Base-by-base conservation (phyloP, 2,113 vertebrate genomes). In the Empidonax alnorum region DNA sequence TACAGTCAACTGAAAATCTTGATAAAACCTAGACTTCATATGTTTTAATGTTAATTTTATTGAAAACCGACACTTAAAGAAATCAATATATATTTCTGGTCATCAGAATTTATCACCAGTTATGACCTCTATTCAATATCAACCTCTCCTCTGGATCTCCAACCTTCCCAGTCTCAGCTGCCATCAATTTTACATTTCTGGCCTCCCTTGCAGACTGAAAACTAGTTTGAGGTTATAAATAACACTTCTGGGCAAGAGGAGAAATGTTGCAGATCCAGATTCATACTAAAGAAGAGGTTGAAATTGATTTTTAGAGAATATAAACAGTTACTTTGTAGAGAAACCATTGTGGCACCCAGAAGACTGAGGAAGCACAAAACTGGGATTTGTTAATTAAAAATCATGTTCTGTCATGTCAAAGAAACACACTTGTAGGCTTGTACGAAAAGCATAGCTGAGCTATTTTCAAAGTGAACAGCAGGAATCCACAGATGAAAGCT, bases 401-500 rank as follows among this genome's bases (percentile, higher is more conserved):
- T 46, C 35, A 35, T 55, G 21, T 35, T 77, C 42, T 8, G 0
- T 50, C 46, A 77, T 77, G 55, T 84, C 42, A 91, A 82, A 76
- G 53, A 75, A 77, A 63, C 47, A 87, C 7, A 41, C 50, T 77
- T 74, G 31, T 25, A 88, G 37, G 47, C 75, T 86, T 67, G 23
- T 52, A 71, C 47, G 69, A 82, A 88, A 90, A 90, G 58, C 33
- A 75, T 4, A 86, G 74, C 37, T 59, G 56, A 94, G 68, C 72
- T 88, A 55, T 47, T 90, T 71, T 94, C 49, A 67, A 94, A 87
- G 75, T 69, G 67, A 93, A 78, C 39, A 90, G 66, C 61, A 91
- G 53, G 82, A 47, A 95, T 37, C 50, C 75, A 84, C 61, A 96
- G 55, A 96, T 24, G 50, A 83, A 97, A 88, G 42, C 56, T 93